phyloP scores from a whole-genome alignment of 2,888 invertebrate genomes.

The Thymelicus sylvestris region DNA sequence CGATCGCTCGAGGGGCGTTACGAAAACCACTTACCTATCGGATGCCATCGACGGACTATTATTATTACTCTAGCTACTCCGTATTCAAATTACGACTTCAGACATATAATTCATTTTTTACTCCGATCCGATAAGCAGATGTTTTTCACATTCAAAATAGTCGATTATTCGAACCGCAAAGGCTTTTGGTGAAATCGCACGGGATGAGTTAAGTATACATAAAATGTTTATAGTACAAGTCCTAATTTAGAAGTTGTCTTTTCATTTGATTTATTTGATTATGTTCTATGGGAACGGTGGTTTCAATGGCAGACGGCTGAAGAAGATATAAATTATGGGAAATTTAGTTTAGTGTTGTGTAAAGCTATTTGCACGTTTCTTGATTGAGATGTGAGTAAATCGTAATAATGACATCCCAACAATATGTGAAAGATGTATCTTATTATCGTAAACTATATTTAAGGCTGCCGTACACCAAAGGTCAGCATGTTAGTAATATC shows the following conservation, averaged over 20 bases:
- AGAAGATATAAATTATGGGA: constrained; percentile 46
- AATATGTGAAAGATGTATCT: constrained; percentile 40
- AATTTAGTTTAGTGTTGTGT: constrained; percentile 44
- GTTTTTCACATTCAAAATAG: constrained; percentile 4
- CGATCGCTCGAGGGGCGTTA: constrained; percentile 75
- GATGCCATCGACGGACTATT: constrained; percentile 69
- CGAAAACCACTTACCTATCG: constrained; percentile 82
- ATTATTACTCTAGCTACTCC: constrained; percentile 79
- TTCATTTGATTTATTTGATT: constrained; percentile 16
- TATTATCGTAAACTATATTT: constrained; percentile 43
- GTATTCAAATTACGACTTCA: constrained; percentile 64
- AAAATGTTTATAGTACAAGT: constrained; percentile 12
- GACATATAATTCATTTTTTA: constrained; percentile 55
- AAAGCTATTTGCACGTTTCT: constrained; percentile 44
- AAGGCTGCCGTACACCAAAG: not conserved
- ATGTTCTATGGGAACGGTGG: not conserved
- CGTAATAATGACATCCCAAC: constrained; percentile 43
- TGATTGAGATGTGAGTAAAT: constrained; percentile 47
- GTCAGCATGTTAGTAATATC: not conserved
- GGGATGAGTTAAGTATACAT: not conserved
- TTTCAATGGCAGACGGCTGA: constrained; percentile 5
- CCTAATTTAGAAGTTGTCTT: constrained; percentile 4
- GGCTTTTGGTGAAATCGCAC: constrained; percentile 9
- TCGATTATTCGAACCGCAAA: constrained; percentile 13
- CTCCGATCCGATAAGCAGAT: constrained; percentile 32